Base-by-base conservation (phyloP, 2,797 vertebrate species). In the Gorsachius magnificus region DNA sequence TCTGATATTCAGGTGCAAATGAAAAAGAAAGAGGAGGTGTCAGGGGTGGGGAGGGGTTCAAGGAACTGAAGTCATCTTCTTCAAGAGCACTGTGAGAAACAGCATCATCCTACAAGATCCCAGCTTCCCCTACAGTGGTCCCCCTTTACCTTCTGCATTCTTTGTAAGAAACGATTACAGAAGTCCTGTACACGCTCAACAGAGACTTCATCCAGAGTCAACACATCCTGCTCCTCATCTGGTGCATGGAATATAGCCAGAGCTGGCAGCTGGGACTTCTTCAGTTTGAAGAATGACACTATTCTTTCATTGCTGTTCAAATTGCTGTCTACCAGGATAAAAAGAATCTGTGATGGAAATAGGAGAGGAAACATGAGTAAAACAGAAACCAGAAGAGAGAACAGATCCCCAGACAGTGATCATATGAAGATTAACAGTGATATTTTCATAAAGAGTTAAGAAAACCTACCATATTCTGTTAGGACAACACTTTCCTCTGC, bases 301-400 rank as follows among this genome's bases (percentile, higher is more conserved):
- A 98, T 97, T 33, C 85, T 98, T 17, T 91, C 96, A 79, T 99
- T 99, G 83, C 98, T 97, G 79, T 98, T 98, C 45, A 97, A 46
- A 11, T 96, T 97, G 75, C 98, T 98, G 29, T 99, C 98, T 83
- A 99, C 97, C 94, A 99, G 95, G 82, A 99, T 98, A 65, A 99
- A 99, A 87, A 99, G 98, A 92, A 99, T 97, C 99, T 99, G 97
- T 45, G 68, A 45, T 21, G 11, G 75, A 95, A 91, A 94, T 12
- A 57, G 25, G 41, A 91, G 72, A 89, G 15, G 79, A 79, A 89
- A 79, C 0, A 1, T 87, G 53, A 93, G 81, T 70, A 60, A 94
- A 93, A 64, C 18, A 70, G 65, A 89, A 61, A 57, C 5, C 10
- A 35, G 89, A 60, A 87, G 12, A 85, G 33, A 95, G 17, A 93